These are phyloP conservation scores for Gymnarchus niloticus DNA, from an alignment of 2,113 vertebrate genomes.

Conservation along the genomic window DNA sequence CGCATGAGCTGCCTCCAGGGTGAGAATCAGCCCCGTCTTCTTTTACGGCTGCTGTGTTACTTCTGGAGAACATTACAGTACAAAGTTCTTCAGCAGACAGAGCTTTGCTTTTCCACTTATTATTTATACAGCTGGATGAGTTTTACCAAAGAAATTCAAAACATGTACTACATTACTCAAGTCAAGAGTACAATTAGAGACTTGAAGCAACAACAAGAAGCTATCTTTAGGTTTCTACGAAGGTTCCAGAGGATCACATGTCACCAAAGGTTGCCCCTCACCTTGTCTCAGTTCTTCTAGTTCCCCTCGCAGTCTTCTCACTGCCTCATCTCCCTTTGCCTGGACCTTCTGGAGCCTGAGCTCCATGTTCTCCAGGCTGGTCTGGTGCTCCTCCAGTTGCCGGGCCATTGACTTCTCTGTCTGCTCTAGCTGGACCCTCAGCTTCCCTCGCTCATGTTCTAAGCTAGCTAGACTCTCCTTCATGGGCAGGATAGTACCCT, in stretches of 20 bases:
- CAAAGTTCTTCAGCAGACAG: background rate
- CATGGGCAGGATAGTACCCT: conserved; percentile 63
- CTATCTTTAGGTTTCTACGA: background rate
- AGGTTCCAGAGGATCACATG: background rate
- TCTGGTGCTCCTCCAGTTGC: conserved; percentile 52
- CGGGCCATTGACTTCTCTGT: conserved; percentile 49
- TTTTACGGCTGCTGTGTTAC: no score
- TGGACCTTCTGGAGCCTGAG: conserved; percentile 49
- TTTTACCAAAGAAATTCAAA: background rate
- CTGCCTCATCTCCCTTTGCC: conserved; percentile 40
- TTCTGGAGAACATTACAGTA: background rate
- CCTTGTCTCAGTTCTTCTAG: conserved; percentile 64
- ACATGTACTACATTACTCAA: background rate
- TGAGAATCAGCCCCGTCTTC: background rate
- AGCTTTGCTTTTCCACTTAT: background rate
- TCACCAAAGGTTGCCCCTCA: no score
- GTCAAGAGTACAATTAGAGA: background rate
- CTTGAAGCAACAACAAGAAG: background rate
- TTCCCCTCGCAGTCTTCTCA: conserved; percentile 55
- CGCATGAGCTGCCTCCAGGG: background rate
- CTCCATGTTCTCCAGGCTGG: conserved; percentile 57
- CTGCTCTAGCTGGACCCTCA: conserved; percentile 52
- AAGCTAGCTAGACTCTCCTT: conserved; percentile 55
- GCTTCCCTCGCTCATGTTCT: conserved; percentile 50
- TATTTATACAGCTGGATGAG: background rate